A percentile compares a stretch with the other conserved stretches of the same genome.
Evolutionary conservation across 2,113 vertebrate genomes (phyloP).

Genomic region (Eurystomus gularis): DNA sequence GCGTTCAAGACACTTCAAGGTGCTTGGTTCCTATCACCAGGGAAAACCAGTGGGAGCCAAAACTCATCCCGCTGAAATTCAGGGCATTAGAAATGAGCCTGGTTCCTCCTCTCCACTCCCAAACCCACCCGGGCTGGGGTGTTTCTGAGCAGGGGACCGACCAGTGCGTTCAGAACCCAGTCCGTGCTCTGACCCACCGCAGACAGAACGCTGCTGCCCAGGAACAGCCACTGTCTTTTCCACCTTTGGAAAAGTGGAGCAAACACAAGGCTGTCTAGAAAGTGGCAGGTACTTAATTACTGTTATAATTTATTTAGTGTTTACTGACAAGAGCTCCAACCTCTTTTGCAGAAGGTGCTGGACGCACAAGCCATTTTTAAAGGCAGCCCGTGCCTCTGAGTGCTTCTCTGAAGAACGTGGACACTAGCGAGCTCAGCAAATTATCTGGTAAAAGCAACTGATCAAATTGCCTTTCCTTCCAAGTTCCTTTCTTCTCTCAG

Average conservation of each 20-base stretch:
- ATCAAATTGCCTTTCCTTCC: background rate
- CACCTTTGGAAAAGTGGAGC: background rate
- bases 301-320: slow-evolving; percentile 15
- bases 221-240: background rate
- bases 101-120: background rate
- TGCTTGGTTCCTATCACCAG: background rate
- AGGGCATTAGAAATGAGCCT: background rate
- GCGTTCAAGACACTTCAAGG: background rate
- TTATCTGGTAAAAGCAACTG: background rate
- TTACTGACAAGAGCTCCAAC: background rate
- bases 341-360: background rate
- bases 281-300: slow-evolving; percentile 22
- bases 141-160: too few relatives aligned
- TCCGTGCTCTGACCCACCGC: fast-evolving
- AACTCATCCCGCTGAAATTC: background rate
- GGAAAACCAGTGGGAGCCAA: background rate
- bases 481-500: background rate
- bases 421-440: background rate
- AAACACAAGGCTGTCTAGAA: background rate
- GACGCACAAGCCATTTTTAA: background rate
- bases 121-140: background rate
- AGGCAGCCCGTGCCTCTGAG: background rate
- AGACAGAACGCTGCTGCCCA: fast-evolving
- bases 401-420: background rate
- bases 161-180: fast-evolving